Percentiles rank a stretch among this genome's conserved stretches.
These are phyloP conservation scores for Denticeps clupeoides DNA, from an alignment of 2,797 vertebrate species.

Conservation along the genomic window DNA sequence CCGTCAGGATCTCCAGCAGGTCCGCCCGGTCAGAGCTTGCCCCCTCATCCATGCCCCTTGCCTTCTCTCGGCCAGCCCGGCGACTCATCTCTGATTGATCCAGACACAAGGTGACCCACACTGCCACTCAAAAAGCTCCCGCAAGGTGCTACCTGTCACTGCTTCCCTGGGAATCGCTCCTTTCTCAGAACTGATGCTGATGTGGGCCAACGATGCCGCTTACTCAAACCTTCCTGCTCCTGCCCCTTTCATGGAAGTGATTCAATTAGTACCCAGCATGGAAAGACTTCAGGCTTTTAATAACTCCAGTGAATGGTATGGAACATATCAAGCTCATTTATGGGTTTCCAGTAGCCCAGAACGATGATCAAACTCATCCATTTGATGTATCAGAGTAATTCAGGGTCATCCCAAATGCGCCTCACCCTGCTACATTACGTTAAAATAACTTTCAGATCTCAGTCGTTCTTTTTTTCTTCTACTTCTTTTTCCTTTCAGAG, in stretches of 20 bases:
- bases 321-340: no score
- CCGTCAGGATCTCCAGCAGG: slow-evolving; percentile 11
- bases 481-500: slow-evolving; percentile 8
- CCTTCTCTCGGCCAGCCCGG: background rate
- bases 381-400: background rate
- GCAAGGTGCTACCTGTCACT: slow-evolving; percentile 25
- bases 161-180: background rate
- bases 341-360: no score
- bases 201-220: background rate
- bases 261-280: no score
- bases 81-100: slow-evolving; percentile 30
- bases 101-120: slow-evolving; percentile 32
- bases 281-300: no score
- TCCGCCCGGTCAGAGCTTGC: no score
- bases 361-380: background rate
- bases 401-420: background rate
- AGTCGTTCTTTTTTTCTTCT: background rate
- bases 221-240: no score
- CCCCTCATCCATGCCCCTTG: background rate
- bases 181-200: background rate
- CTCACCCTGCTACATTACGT: slow-evolving; percentile 8
- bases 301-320: no score
- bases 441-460: slow-evolving; percentile 15
- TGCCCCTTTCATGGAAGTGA: background rate
- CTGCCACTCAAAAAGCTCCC: slow-evolving; percentile 26